Conservation (phyloP, 2,888 invertebrate species). For the Globia sparganii region DNA sequence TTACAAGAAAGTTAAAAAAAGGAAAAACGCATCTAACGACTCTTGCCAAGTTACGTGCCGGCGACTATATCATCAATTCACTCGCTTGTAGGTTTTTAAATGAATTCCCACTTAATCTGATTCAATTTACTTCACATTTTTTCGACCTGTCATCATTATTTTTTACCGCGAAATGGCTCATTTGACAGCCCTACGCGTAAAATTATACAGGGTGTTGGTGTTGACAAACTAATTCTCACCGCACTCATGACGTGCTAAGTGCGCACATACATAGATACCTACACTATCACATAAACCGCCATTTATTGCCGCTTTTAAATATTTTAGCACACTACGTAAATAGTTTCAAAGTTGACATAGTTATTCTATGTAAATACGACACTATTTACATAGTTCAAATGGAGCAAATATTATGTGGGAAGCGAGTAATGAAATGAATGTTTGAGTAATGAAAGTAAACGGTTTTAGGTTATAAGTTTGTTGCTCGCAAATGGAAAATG, state of each 20-base stretch:
- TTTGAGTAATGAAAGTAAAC: slow-evolving; percentile 44
- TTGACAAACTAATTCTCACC: slow-evolving; percentile 75
- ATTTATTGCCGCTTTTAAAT: slow-evolving; percentile 55
- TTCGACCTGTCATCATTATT: background rate
- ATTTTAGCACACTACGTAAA: slow-evolving; percentile 64
- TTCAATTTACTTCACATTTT: background rate
- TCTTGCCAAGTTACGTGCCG: too few species aligned
- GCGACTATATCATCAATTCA: too few species aligned
- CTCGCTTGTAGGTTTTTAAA: background rate
- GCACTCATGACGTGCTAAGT: slow-evolving; percentile 75
- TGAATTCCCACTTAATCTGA: background rate
- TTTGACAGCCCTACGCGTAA: slow-evolving; percentile 37
- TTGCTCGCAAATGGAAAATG: slow-evolving; percentile 19
- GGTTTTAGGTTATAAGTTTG: slow-evolving; percentile 11
- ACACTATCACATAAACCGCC: slow-evolving; percentile 57
- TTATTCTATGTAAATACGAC: slow-evolving; percentile 51
- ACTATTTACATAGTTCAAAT: slow-evolving; percentile 47
- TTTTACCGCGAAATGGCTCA: background rate
- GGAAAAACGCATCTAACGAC: too few species aligned
- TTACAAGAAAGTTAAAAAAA: too few species aligned
- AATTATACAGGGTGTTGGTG: slow-evolving; percentile 63
- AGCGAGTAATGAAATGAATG: too few species aligned
- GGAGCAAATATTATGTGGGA: slow-evolving; percentile 54
- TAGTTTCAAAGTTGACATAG: slow-evolving; percentile 55
- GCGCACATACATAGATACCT: slow-evolving; percentile 59